phyloP scores from a whole-genome alignment of 2,888 invertebrate genomes.

The Stenurella melanura region DNA sequence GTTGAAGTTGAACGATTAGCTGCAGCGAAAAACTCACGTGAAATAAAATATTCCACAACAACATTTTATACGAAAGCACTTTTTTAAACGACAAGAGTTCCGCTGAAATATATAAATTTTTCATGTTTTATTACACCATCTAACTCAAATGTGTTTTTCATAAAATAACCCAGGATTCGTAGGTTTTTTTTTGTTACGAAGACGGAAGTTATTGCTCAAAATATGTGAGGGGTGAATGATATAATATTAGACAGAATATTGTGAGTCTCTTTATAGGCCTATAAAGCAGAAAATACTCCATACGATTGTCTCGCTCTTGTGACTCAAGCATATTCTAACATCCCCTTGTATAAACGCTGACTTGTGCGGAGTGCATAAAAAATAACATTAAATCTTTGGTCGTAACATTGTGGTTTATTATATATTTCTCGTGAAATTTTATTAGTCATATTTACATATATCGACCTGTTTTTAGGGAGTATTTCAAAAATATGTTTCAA shows the following conservation, averaged over 20 bases:
- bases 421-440: slow-evolving; percentile 2
- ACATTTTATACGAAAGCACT: not conserved
- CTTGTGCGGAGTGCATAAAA: slow-evolving; percentile 23
- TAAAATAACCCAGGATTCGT: slow-evolving; percentile 13
- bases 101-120: slow-evolving; percentile 22
- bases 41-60: not conserved
- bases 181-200: slow-evolving; percentile 18
- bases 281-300: slow-evolving; percentile 8
- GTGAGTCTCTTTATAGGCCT: slow-evolving; percentile 8
- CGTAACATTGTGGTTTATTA: not conserved
- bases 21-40: not conserved
- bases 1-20: too few relatives aligned
- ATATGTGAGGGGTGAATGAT: slow-evolving; percentile 16
- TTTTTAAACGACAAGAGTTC: not conserved
- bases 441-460: not conserved
- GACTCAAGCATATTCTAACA: slow-evolving; percentile 26
- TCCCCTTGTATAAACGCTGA: slow-evolving; percentile 17
- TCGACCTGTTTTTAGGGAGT: not conserved
- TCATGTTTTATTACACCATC: slow-evolving; percentile 19
- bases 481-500: too few relatives aligned
- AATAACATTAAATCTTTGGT: slow-evolving; percentile 17
- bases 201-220: slow-evolving; percentile 12
- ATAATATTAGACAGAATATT: slow-evolving; percentile 23
- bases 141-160: not conserved
- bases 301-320: not conserved